Conservation (phyloP, 2,888 invertebrate species). For the Hirudinaria manillensis region DNA sequence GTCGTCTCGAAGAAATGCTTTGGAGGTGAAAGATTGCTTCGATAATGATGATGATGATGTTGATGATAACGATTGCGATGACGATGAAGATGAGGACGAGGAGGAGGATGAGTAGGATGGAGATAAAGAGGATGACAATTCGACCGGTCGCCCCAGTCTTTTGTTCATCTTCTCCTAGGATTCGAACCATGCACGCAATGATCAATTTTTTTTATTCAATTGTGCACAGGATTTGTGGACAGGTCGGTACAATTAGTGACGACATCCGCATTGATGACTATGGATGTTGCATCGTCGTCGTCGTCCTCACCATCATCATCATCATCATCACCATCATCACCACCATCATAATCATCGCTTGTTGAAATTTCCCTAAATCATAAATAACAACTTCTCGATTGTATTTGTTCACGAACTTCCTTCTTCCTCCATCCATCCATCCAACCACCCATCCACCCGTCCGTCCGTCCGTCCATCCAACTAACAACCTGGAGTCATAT, state of each 20-base stretch:
- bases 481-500: conserved; percentile 9
- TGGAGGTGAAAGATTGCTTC: too few relatives aligned
- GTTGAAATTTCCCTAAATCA: not conserved
- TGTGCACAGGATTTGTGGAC: too few relatives aligned
- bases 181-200: too few relatives aligned
- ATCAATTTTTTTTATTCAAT: too few relatives aligned
- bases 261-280: too few relatives aligned
- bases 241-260: too few relatives aligned
- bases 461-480: not conserved
- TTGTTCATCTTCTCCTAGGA: too few relatives aligned
- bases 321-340: not conserved
- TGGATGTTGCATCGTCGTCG: too few relatives aligned
- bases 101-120: not conserved
- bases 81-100: not conserved
- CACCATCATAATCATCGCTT: conserved; percentile 2
- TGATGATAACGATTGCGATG: not conserved
- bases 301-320: too few relatives aligned
- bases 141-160: too few relatives aligned
- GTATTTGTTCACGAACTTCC: not conserved
- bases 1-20: too few relatives aligned
- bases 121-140: not conserved
- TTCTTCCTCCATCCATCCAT: not conserved
- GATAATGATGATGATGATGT: conserved; percentile 10
- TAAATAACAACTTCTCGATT: not conserved
- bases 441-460: not conserved